Base-by-base conservation (phyloP, 2,113 vertebrate genomes). In the Perognathus longimembris region DNA sequence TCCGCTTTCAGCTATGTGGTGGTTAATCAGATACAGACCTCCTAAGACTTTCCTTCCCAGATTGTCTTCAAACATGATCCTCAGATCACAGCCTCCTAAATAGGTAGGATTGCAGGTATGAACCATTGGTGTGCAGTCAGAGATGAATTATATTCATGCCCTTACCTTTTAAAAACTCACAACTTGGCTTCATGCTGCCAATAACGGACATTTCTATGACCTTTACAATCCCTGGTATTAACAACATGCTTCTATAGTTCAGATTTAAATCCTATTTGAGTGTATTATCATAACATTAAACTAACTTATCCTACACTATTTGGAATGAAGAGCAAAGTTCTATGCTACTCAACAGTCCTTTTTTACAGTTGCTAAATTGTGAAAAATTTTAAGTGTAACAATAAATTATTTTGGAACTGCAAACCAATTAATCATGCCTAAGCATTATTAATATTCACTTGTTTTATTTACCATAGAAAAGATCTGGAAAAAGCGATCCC, bases 401-500 rank as follows among this genome's bases (percentile, higher is more conserved):
- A 45, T 79, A 78, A 18, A 57, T 79, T 91, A 10, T 70, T 85
- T 74, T 73, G 82, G 89, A 89, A 64, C 38, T 9, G 63, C 83
- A 94, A 26, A 88, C 75, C 59, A 67, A 90, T 50, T 69, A 89
- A 88, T 36, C 67, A 92, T 54, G 83, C 66, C 45, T 85, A 30
- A 84, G 38, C 86, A 7, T 36, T 61, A 89, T 26, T 66, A 88
- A 75, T 30, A 57, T 64, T n/a, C 92, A 73, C 54, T 30, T 86
- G 75, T 79, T 85, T 94, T 79, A 88, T 89, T 92, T 94, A 70
- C 5, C 59, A 85, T 87, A 92, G 76, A 70, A 94, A 91, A 86
- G 32, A 92, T 20, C 4, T 89, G 34, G 38, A 81, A 82, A 88
- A 95, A 32, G 3, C n/a, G 8, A 67, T 63, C 84, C 40, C n/a